Base-by-base conservation (phyloP, 2,113 vertebrate species). In the Perca flavescens region DNA sequence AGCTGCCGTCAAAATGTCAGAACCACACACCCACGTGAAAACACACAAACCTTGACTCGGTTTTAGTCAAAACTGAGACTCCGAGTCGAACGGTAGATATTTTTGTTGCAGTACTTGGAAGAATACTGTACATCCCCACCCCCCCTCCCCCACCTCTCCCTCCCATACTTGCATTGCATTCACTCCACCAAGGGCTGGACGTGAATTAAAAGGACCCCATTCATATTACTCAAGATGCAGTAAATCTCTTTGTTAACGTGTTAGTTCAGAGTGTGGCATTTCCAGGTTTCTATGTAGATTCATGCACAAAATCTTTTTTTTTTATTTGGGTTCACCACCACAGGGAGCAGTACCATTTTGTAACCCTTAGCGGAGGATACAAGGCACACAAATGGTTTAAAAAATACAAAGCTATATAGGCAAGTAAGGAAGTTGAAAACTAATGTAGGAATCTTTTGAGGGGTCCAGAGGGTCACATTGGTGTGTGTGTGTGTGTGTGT, bases 161-260 rank as follows among this genome's bases (percentile, higher is more conserved):
- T 25, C 25, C 17, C 47, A 19, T 16, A 9, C 40, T 12, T 0
- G 0, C 25, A 11, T 70, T 28, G 43, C 50, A 34, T 60, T 83
- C 77, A 86, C 72, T 80, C 71, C 57, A 25, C 77, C 12, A 76
- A 85, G 70, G 68, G 74, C 85, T 83, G 80, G 46, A 63, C 60
- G 49, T 36, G 3, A 40, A 56, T 57, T 11, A 50, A 71, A 73
- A 5, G 14, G 54, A 57, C 53, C 2, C 50, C 50, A 25, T 54
- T 61, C 6, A 49, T 46, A 2, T 46, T 71, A 16, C 40, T 14
- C 0, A 47, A 17, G 6, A 13, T 12, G 1, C 16, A 34, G 57
- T 61, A 17, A 43, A 54, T 72, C n/a, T 17, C 15, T 72, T 77
- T 3, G 56, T 6, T 81, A 60, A 68, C 53, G 14, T 17, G 25